Evolutionary conservation across 2,113 vertebrate genomes (phyloP).

Genomic region (Antechinus stuartii): DNA sequence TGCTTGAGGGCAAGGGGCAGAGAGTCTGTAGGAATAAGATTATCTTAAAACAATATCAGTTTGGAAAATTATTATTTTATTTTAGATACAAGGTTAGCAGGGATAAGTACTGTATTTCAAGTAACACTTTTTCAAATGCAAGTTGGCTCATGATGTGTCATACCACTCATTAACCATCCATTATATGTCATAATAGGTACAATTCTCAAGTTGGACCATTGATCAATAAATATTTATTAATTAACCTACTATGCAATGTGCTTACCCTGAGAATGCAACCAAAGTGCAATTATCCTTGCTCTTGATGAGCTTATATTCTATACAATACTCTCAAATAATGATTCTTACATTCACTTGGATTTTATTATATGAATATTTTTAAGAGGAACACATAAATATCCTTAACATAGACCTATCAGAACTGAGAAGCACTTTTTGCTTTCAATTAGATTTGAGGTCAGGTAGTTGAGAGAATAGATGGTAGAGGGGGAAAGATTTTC

Average conservation of each 20-base stretch:
- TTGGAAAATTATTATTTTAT: neutral
- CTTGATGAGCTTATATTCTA: neutral
- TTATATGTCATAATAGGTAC: neutral
- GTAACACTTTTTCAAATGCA: neutral
- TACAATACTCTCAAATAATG: neutral
- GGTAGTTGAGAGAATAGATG: neutral
- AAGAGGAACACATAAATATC: slow-evolving; percentile 38
- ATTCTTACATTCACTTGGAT: neutral
- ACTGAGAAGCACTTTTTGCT: slow-evolving; percentile 19
- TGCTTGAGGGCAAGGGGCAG: neutral
- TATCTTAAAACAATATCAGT: neutral
- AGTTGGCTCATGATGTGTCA: neutral
- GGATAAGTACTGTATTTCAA: neutral
- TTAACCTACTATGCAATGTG: neutral
- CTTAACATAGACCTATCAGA: neutral
- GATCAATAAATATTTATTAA: neutral
- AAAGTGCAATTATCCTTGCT: neutral
- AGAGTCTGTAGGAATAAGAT: neutral
- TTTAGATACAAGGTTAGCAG: neutral
- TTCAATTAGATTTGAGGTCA: neutral
- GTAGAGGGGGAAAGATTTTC: neutral
- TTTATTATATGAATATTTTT: slow-evolving; percentile 7
- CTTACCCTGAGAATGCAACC: neutral
- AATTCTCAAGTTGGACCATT: neutral
- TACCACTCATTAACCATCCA: neutral